phyloP scores from a whole-genome alignment of 2,113 vertebrate species.

The Brienomyrus brachyistius region DNA sequence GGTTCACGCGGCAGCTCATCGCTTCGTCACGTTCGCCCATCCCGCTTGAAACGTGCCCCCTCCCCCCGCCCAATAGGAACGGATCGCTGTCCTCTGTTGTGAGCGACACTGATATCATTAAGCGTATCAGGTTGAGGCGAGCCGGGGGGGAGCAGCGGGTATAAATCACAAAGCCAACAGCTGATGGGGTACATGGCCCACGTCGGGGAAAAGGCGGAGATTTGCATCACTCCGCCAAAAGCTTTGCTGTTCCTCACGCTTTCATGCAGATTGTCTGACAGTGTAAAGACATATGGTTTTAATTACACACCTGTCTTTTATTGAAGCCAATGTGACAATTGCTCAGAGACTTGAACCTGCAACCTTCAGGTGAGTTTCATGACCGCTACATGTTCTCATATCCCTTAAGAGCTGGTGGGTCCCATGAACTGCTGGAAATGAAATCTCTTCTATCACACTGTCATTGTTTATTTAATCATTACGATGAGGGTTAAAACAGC shows the following conservation, averaged over 20 bases:
- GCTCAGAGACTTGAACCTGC: neutral
- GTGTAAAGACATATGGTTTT: neutral
- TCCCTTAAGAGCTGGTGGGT: neutral
- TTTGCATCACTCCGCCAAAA: neutral
- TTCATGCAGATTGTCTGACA: neutral
- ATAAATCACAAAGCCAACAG: constrained; percentile 2
- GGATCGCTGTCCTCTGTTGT: neutral
- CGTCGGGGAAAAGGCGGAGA: neutral
- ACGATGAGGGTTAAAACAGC: neutral
- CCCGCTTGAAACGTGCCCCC: neutral
- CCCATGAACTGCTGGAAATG: neutral
- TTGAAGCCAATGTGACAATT: neutral
- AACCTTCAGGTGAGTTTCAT: neutral
- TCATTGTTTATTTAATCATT: neutral
- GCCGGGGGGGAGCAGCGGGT: neutral
- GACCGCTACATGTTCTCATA: neutral
- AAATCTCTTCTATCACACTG: neutral
- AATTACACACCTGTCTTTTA: neutral
- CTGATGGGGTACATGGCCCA: neutral
- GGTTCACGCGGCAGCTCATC: neutral
- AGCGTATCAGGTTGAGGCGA: neutral
- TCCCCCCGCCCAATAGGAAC: neutral
- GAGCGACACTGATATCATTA: neutral
- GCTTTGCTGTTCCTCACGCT: neutral
- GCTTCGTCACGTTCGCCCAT: neutral